Evolutionary conservation across 2,888 invertebrate species (phyloP), one percentile per base, ranked within the genome.

Genomic region (Lepidocyrtinus sp.): DNA sequence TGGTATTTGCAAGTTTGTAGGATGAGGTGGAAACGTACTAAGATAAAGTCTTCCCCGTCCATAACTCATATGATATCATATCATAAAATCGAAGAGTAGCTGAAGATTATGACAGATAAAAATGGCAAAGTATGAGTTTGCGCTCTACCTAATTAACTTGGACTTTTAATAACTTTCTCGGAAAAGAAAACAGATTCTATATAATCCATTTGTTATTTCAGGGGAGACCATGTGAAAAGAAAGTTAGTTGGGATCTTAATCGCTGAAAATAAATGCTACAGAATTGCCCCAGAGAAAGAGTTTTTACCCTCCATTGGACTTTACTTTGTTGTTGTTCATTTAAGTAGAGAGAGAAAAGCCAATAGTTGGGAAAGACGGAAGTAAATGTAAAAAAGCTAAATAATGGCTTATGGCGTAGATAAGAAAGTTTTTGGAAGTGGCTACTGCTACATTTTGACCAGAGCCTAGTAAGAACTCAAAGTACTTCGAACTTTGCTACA

Each of bases 21-120:
- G 55, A 5, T 55, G 55, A 55, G 55, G 55, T 55, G 55, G 36
- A 55, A 55, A 55, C 17, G 55, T 55, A n/a, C n/a, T n/a, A 17
- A 55, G 55, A 55, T n/a, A 17, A 15, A 2, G 2, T 55, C n/a
- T n/a, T n/a, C 3, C 55, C 17, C 55, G 55, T 55, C 17, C n/a
- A n/a, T n/a, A n/a, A 55, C 17, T 55, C 55, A 55, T 55, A 55
- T 55, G n/a, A 55, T 55, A 55, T 55, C 55, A 36, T 12, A 36
- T 36, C 36, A 36, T 12, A 36, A 7, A 5, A 36, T 36, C 36
- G 36, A 36, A 36, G 36, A 36, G 36, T 12, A 12, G 12, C 5
- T 36, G 12, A 12, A 36, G 36, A 36, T 36, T 36, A 36, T 36
- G 12, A 36, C n/a, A n/a, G n/a, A n/a, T 7, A 36, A 36, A 5